Evolutionary conservation across 1,140 invertebrate genomes (phyloP), one percentile per base, ranked within the genome.

Genomic region (Meloidogyne floridensis): DNA sequence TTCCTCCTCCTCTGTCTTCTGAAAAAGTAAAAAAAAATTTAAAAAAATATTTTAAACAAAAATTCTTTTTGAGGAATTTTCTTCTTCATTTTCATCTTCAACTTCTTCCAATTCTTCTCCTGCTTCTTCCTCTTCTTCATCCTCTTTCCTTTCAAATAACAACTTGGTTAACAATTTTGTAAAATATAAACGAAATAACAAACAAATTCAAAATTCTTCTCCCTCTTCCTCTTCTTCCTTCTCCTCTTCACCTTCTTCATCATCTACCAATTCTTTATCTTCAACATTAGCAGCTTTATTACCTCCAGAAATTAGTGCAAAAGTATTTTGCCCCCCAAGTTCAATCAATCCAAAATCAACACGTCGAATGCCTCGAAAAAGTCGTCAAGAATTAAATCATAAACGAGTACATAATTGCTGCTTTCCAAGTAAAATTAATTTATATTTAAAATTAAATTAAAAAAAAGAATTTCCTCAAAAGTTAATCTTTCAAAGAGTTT

Each of bases 261-360:
- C 72, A 6, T 15, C 8, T 42, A 13, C 42, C 7, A 54, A 42
- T 42, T 11, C 51, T 13, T 15, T 51, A n/a, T n/a, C 74, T 42
- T n/a, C 81, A 42, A 18, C 56, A 9, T 6, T 32, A 11, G 73
- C 71, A 53, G 32, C 47, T 54, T 59, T 85, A n/a, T 77, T 84
- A 42, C 83, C 83, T 43, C 79, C 83, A 15, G 83, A 85, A 42
- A 76, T 84, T 72, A 56, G 74, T 79, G 75, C 73, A n/a, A 84
- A 84, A 77, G 86, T 86, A n/a, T 86, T 82, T 59, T 86, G 75
- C 54, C 86, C 86, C 47, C 86, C 86, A 42, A 84, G 81, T 73
- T 78, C 86, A 42, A 43, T 86, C n/a, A 85, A 86, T 69, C 86
- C 86, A 70, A 70, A 71, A 69, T 72, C 59, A 9, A 13, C 72